Evolutionary conservation across 2,888 invertebrate genomes (phyloP), one percentile per base, ranked within the genome.

Genomic region (Maniola hyperantus): DNA sequence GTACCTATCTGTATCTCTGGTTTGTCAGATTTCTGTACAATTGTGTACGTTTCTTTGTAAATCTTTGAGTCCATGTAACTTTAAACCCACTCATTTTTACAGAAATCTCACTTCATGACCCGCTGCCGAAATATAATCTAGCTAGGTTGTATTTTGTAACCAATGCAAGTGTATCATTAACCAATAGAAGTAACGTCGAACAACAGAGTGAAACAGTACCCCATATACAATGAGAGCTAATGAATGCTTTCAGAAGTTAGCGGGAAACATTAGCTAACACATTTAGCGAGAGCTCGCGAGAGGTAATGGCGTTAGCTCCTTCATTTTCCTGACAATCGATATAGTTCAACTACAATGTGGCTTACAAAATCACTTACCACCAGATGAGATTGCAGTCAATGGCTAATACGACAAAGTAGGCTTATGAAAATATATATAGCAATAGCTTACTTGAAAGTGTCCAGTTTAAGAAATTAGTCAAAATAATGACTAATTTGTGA

Each of bases 231-330:
- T 48, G 64, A 50, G 44, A 39, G 64, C 55, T 64, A 48, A 64
- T 50, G 46, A 57, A 57, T 18, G 48, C 48, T 64, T 64, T 64
- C 46, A 64, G 13, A 55, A 57, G 64, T 57, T 64, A 20, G 39
- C 48, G 46, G 13, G 42, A n/a, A 44, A 33, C 44, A 64, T 64
- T 48, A 8, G 18, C 55, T 6, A 57, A 57, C 57, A 48, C 36
- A 53, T 33, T n/a, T 46, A 33, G 58, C 33, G 58, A 7, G 10
- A 46, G n/a, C 42, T 15, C n/a, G 26, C 33, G 26, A 20, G 1
- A n/a, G n/a, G 5, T 59, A 59, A 57, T 20, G n/a, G 15, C 10
- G 54, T 34, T 54, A 54, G 10, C 33, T 34, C 33, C n/a, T 33
- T 53, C n/a, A 53, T 33, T 53, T 33, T 33, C 6, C 33, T 50